phyloP scores from a whole-genome alignment of 2,113 vertebrate species.

The Acrocephalus arundinaceus region DNA sequence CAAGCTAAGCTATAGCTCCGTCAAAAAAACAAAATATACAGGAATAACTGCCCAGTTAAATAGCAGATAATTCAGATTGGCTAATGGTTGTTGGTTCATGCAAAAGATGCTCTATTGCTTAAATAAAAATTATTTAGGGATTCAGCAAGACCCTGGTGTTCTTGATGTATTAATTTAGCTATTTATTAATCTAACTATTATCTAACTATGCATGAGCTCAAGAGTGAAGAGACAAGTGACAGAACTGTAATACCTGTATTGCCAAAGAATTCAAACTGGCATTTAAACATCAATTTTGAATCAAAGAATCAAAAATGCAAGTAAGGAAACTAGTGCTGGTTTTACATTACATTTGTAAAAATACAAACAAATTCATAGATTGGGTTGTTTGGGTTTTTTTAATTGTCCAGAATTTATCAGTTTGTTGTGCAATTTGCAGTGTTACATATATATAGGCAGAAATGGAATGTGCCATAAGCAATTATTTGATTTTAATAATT shows the following conservation, averaged over 20 bases:
- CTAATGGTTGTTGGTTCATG: neutral
- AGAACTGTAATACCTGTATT: neutral
- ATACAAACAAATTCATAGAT: neutral
- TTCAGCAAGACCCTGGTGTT: neutral
- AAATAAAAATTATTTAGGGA: neutral
- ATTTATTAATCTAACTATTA: neutral
- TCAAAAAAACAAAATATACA: neutral
- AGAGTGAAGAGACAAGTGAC: neutral
- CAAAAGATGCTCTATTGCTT: neutral
- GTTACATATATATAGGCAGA: neutral
- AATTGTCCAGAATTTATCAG: neutral
- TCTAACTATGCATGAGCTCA: neutral
- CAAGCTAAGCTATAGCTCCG: slow-evolving; percentile 49
- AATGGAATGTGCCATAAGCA: neutral
- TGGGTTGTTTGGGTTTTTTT: neutral
- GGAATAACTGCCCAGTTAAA: neutral
- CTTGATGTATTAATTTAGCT: neutral
- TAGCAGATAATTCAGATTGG: neutral
- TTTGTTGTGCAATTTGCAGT: neutral
- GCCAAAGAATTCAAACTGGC: neutral
- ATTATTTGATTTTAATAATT: neutral
- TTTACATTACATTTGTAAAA: neutral
- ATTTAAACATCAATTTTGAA: neutral
- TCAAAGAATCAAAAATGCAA: neutral
- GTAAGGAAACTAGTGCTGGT: neutral